These are phyloP conservation scores for Cistogaster globosa DNA, from an alignment of 2,888 invertebrate genomes.

Conservation along the genomic window DNA sequence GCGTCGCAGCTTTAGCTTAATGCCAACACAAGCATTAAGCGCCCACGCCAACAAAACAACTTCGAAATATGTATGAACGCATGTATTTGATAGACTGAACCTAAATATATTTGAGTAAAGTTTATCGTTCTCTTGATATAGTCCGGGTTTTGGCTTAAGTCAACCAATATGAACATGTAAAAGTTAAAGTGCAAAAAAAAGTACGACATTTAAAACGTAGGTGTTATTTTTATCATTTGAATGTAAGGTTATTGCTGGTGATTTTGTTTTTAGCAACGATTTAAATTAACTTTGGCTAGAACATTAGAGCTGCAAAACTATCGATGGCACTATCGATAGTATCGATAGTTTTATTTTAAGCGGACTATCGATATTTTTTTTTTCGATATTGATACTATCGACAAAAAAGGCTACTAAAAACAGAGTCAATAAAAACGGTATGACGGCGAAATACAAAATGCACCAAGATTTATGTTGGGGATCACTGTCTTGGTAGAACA, in stretches of 20 bases:
- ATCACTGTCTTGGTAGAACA: no score
- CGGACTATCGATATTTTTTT: no score
- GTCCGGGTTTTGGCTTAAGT: constrained; percentile 38
- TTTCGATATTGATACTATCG: no score
- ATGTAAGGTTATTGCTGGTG: constrained; percentile 32
- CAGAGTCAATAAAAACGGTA: no score
- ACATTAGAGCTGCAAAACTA: no score
- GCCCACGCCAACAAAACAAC: constrained; percentile 76
- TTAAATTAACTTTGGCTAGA: not conserved
- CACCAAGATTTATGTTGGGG: no score
- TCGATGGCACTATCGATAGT: no score
- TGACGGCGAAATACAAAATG: no score
- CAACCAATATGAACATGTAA: not conserved
- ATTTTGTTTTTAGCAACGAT: constrained; percentile 20
- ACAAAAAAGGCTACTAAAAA: no score
- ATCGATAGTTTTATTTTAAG: no score
- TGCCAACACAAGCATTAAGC: constrained; percentile 69
- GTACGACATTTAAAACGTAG: not conserved
- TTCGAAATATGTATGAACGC: not conserved
- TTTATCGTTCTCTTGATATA: constrained; percentile 19
- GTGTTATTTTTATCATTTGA: constrained; percentile 65
- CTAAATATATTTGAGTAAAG: constrained; percentile 63
- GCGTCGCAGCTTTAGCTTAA: no score
- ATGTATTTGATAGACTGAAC: constrained; percentile 34
- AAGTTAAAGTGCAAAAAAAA: constrained; percentile 35